Conservation (phyloP, 1,140 invertebrate species). For the Hycleus cichorii region DNA sequence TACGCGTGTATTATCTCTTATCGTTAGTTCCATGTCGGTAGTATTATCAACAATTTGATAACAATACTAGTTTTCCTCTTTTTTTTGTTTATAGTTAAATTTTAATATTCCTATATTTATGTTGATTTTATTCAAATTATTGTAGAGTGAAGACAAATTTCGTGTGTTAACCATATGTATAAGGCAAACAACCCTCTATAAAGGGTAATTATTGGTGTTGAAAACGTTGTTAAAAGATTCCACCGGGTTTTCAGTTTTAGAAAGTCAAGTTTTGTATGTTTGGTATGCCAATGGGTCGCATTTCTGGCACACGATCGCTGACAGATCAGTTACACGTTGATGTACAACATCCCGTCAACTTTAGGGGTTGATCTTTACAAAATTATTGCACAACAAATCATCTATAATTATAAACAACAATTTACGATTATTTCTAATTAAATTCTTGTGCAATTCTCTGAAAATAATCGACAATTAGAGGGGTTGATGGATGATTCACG, state of each 20-base stretch:
- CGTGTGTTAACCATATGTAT: too few relatives aligned
- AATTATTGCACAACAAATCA: constrained; percentile 1
- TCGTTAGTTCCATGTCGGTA: constrained; percentile 23
- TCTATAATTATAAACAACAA: neutral
- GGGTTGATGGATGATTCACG: neutral
- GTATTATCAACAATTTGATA: constrained; percentile 5
- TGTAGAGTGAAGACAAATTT: too few relatives aligned
- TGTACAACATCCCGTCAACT: neutral
- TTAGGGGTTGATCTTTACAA: constrained; percentile 12
- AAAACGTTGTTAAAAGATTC: constrained; percentile 13
- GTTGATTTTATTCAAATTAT: too few relatives aligned
- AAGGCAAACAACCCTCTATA: too few relatives aligned
- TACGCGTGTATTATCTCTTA: constrained; percentile 11
- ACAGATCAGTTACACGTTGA: constrained; percentile 5
- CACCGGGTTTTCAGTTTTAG: constrained; percentile 7
- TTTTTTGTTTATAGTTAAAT: too few relatives aligned
- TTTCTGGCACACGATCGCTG: constrained; percentile 21
- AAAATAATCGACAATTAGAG: neutral
- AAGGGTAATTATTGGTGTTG: constrained; percentile 16
- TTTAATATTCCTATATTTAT: too few relatives aligned
- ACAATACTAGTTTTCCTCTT: too few relatives aligned
- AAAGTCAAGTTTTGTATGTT: constrained; percentile 16
- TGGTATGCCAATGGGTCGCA: constrained; percentile 19
- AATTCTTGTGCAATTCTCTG: neutral
- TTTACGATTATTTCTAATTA: neutral